Base-by-base conservation (phyloP, 2,888 invertebrate species). In the Dryocosmus kuriphilus region DNA sequence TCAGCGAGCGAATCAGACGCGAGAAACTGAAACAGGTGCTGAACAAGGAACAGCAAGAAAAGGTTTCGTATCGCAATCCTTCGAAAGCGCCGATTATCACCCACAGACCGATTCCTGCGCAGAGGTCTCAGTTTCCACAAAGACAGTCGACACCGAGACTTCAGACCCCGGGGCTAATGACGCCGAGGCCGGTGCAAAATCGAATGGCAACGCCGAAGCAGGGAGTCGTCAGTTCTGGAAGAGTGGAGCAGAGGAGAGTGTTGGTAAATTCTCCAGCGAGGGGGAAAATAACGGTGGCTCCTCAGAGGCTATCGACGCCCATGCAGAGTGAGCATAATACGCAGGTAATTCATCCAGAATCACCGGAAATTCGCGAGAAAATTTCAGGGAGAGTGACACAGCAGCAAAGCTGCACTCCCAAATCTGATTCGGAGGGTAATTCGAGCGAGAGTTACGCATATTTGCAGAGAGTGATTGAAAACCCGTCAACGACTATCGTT, bases 401-500 rank as follows among this genome's bases (percentile, higher is more conserved):
- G 71, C 85, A 80, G n/a, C 76, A 81, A 16, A 83, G 82, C 76
- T 79, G 80, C 67, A 77, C 81, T 19, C 65, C 67, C 1, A 85
- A 86, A 62, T 78, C 83, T 0, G 89, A 89, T 35, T 74, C 79
- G 7, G 87, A 88, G 38, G 84, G 82, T 8, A 86, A 79, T 75
- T 79, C 86, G 16, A 85, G 81, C 71, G 88, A 87, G 77, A 88
- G 88, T 78, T 78, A 85, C 19, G 90, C 90, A 5, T 90, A 88
- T 79, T 77, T 91, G 0, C 88, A 90, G 77, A 88, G 90, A 80
- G 86, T 86, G 51, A 91, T 91, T 38, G 86, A 86, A 19, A 87
- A 90, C 83, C 91, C 91, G 19, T 80, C 85, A 14, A 85, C 79
- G 41, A 86, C 91, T 0, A 87, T 90, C 75, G 90, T 91, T 9